phyloP scores from a whole-genome alignment of 2,113 vertebrate species.

The Aldabrachelys gigantea region DNA sequence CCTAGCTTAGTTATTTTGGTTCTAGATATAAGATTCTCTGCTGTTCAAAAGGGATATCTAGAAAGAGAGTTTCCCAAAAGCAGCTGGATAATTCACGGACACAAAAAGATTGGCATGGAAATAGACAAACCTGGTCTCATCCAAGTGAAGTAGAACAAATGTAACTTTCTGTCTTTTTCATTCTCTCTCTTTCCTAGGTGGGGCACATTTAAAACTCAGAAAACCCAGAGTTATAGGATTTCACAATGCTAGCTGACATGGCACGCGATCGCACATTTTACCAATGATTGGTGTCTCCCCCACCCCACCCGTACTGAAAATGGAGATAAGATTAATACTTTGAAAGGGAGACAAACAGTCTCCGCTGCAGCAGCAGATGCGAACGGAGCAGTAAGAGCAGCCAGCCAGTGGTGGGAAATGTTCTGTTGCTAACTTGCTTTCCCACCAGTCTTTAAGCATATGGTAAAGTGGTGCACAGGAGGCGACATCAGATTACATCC shows the following conservation, averaged over 20 bases:
- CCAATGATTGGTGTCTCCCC: neutral
- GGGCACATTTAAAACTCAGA: neutral
- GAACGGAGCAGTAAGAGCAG: neutral
- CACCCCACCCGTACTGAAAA: rapidly evolving
- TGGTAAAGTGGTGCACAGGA: neutral
- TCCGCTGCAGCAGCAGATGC: neutral
- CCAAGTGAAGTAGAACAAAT: neutral
- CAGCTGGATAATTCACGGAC: rapidly evolving
- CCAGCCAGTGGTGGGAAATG: rapidly evolving
- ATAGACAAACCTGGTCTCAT: neutral
- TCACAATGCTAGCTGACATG: neutral
- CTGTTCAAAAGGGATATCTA: neutral
- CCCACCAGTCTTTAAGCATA: neutral
- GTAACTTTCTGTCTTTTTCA: neutral
- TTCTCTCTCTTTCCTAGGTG: neutral
- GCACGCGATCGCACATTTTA: neutral
- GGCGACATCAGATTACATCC: neutral
- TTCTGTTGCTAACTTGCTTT: neutral
- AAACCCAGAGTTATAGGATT: neutral
- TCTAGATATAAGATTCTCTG: rapidly evolving
- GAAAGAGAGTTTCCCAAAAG: rapidly evolving
- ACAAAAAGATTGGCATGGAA: rapidly evolving
- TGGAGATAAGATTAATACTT: neutral
- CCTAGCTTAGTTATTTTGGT: neutral
- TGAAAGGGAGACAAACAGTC: neutral